These are phyloP conservation scores for Netelia inedita DNA, from an alignment of 2,888 invertebrate genomes.

Conservation along the genomic window DNA sequence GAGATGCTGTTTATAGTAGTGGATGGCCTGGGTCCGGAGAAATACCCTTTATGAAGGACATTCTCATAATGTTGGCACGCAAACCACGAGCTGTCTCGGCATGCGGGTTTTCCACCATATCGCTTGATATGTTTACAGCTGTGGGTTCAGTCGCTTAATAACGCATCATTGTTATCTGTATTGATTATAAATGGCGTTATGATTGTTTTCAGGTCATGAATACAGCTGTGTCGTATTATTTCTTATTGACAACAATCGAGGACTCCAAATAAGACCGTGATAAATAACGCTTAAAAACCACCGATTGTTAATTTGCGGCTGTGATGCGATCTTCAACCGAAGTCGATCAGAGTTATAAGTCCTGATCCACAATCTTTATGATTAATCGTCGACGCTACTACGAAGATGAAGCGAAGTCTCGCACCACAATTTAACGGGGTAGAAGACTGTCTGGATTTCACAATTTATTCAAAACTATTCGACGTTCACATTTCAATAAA, in stretches of 20 bases:
- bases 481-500: too few species aligned
- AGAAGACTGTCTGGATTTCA: too few species aligned
- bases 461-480: too few species aligned
- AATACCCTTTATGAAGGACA: slow-evolving; percentile 62
- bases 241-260: slow-evolving; percentile 63
- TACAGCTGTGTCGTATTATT: slow-evolving; percentile 69
- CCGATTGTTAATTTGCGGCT: too few species aligned
- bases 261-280: slow-evolving; percentile 18
- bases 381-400: too few species aligned
- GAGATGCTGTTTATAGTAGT: slow-evolving; percentile 72
- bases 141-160: slow-evolving; percentile 22
- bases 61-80: slow-evolving; percentile 72
- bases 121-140: slow-evolving; percentile 66
- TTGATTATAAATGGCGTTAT: background rate
- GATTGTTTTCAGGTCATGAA: slow-evolving; percentile 60
- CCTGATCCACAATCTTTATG: too few species aligned
- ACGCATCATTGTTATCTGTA: background rate
- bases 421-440: too few species aligned
- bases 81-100: slow-evolving; percentile 74
- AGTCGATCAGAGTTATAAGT: too few species aligned
- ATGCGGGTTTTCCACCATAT: slow-evolving; percentile 70
- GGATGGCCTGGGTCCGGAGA: slow-evolving; percentile 72
- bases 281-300: too few species aligned
- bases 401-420: too few species aligned
- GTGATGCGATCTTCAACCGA: too few species aligned